Evolutionary conservation across 2,113 vertebrate species (phyloP).

Genomic region (Jacana jacana): DNA sequence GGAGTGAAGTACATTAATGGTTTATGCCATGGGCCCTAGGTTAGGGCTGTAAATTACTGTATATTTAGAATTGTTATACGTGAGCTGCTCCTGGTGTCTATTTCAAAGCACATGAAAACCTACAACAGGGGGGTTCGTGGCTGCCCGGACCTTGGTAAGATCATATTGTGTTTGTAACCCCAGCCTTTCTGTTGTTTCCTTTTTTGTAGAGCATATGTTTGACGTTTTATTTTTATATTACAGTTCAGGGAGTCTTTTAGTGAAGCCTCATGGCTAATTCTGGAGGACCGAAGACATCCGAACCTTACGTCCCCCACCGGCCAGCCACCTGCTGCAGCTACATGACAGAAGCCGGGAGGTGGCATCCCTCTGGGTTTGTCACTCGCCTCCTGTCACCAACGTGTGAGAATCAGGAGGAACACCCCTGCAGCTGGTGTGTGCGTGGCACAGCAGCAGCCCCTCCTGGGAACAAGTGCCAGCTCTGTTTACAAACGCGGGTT

Average conservation of each 20-base stretch:
- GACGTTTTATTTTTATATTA: slow-evolving; percentile 66
- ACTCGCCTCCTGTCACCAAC: not conserved
- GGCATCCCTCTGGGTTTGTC: not conserved
- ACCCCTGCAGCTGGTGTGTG: not conserved
- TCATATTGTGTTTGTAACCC: slow-evolving; percentile 32
- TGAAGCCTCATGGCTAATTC: slow-evolving; percentile 51
- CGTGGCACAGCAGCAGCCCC: not conserved
- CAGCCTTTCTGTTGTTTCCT: slow-evolving; percentile 55
- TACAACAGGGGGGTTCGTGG: not conserved
- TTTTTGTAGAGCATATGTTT: slow-evolving; percentile 16
- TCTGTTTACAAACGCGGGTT: not conserved
- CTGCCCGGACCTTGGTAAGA: slow-evolving; percentile 5
- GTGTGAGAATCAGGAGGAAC: not conserved
- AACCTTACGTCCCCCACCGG: not conserved
- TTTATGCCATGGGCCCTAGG: not conserved
- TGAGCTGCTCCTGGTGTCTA: slow-evolving; percentile 51
- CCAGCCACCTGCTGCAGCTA: slow-evolving; percentile 52
- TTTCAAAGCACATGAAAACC: slow-evolving; percentile 63
- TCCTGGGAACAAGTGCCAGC: slow-evolving; percentile 15
- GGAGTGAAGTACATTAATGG: not conserved
- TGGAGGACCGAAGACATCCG: slow-evolving; percentile 27
- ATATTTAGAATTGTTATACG: slow-evolving; percentile 35
- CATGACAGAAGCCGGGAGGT: slow-evolving; percentile 13
- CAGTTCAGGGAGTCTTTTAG: not conserved
- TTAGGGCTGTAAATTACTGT: slow-evolving; percentile 15